Base-by-base conservation (phyloP, 2,888 invertebrate genomes). In the Esperia sulphurella region DNA sequence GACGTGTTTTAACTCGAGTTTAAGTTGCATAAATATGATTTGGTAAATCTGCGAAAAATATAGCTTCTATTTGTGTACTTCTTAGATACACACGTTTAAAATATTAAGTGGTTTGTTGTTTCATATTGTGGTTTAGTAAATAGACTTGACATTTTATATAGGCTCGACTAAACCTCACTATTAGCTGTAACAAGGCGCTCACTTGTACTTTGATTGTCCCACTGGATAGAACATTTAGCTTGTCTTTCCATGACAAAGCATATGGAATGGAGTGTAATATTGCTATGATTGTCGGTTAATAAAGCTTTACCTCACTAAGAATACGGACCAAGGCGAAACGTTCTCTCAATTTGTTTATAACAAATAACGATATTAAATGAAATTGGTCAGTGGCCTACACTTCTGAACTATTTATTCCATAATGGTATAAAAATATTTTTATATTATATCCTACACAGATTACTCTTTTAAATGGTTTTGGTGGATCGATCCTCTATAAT, bases 21-120 rank as follows among this genome's bases (percentile, higher is more conserved):
- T 75, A 71, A 66, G 68, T 71, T 72, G 70, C 65, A 70, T 75
- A 77, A 73, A 72, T 77, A 71, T 63, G 68, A 70, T 68, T 70
- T 75, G 79, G 69, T 86, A 86, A 76, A 86, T 79, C 79, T 83
- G 86, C 83, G 82, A 86, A 87, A 87, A 87, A 87, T 86, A 86
- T 82, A 79, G 75, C 73, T 71, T 79, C 75, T n/a, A n/a, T n/a
- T n/a, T 75, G 35, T 9, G n/a, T 35, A 35, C 2, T 28, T 14
- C 12, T 37, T 35, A 37, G 12, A 14, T 2, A 39, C 43, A 43
- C 14, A 9, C 2, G 14, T 6, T 8, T 76, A 14, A 14, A 13
- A 33, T 33, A n/a, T 35, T 5, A n/a, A 2, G n/a, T 28, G 29
- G n/a, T 29, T 0, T 29, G 10, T 10, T 43, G 9, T 31, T 13